Evolutionary conservation across 2,113 vertebrate genomes (phyloP).

Genomic region (Nannobrachium achirus): DNA sequence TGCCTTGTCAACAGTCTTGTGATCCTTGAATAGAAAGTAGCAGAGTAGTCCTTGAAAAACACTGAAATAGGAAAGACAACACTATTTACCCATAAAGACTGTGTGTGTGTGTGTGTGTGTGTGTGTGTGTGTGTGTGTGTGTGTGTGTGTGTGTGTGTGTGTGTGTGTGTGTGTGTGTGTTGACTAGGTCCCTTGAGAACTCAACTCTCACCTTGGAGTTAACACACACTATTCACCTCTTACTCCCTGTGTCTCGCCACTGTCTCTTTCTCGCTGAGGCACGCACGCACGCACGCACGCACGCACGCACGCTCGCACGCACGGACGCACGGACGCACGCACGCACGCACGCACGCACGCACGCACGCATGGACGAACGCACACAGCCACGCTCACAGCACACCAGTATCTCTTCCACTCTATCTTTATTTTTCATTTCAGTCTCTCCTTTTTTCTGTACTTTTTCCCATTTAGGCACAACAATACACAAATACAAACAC

Average conservation of each 20-base stretch:
- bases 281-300: conserved; percentile 1
- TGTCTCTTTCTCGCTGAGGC: not conserved
- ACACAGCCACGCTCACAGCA: not conserved
- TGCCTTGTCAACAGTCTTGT: no score
- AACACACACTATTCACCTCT: not conserved
- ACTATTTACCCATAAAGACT: not conserved
- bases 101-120: conserved; percentile 1
- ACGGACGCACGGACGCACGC: no score
- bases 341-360: not conserved
- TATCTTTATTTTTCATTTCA: not conserved
- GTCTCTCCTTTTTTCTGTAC: no score
- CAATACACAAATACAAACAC: no score
- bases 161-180: not conserved
- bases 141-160: not conserved
- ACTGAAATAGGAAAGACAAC: no score
- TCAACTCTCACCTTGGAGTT: not conserved
- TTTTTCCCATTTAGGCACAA: no score
- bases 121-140: no score
- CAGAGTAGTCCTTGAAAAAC: no score
- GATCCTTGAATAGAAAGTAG: no score
- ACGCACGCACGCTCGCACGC: not conserved
- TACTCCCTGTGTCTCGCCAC: not conserved
- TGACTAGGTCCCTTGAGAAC: no score
- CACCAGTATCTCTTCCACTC: conserved; percentile 14
- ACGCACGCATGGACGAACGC: not conserved